These are phyloP conservation scores for Cynoglossus semilaevis DNA, from an alignment of 2,113 vertebrate species.

Conservation along the genomic window DNA sequence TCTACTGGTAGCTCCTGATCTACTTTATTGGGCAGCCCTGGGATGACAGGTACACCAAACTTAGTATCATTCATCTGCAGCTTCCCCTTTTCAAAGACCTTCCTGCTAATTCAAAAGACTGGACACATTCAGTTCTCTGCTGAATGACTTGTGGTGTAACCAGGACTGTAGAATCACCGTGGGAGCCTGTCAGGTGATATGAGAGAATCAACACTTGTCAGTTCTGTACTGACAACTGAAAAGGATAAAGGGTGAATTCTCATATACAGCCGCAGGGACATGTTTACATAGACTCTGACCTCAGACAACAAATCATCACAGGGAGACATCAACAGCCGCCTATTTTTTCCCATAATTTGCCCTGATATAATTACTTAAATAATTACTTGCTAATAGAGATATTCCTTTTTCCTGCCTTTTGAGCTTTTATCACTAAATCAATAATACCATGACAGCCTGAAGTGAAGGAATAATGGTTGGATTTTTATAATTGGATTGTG, in stretches of 20 bases:
- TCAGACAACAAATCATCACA: constrained; percentile 39
- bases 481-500: constrained; percentile 34
- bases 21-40: no score
- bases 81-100: constrained; percentile 15
- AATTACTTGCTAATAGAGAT: no score
- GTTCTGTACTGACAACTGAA: constrained; percentile 17
- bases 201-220: constrained; percentile 20
- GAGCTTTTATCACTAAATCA: constrained; percentile 39
- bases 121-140: constrained; percentile 25
- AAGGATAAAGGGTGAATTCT: constrained; percentile 17
- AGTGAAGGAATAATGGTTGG: constrained; percentile 14
- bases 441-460: constrained; percentile 26
- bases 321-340: no score
- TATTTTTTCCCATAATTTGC: background rate
- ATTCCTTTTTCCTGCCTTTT: constrained; percentile 13
- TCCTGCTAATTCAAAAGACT: constrained; percentile 12
- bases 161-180: constrained; percentile 36
- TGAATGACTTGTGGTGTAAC: constrained; percentile 23
- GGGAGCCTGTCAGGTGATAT: constrained; percentile 30
- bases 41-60: no score
- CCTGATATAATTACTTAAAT: no score
- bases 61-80: constrained; percentile 13
- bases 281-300: constrained; percentile 31
- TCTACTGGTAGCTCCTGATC: no score
- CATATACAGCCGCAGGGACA: constrained; percentile 20